These are phyloP conservation scores for Pocota personata DNA, from an alignment of 2,888 invertebrate genomes.

Conservation along the genomic window DNA sequence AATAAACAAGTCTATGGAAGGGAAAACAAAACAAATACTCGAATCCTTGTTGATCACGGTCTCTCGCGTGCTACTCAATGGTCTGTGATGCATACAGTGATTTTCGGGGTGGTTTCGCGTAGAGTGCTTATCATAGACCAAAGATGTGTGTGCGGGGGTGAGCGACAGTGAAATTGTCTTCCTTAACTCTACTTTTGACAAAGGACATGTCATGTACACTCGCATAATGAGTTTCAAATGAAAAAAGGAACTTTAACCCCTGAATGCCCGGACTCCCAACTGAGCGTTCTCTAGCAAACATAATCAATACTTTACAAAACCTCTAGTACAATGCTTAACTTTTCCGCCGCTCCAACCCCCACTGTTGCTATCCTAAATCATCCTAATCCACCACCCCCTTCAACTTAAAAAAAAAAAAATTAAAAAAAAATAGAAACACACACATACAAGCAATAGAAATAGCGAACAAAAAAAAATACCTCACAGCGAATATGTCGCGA, in stretches of 20 bases:
- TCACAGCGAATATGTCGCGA: conserved; percentile 55
- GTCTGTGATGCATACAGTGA: conserved; percentile 32
- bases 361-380: conserved; percentile 61
- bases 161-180: conserved; percentile 18
- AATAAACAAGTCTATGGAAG: not conserved
- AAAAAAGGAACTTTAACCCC: conserved; percentile 35
- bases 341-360: conserved; percentile 34
- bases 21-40: not conserved
- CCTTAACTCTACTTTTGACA: conserved; percentile 42
- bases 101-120: not conserved
- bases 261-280: conserved; percentile 25
- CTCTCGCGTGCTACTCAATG: conserved; percentile 56
- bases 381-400: conserved; percentile 71
- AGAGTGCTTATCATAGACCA: conserved; percentile 15
- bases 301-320: conserved; percentile 60
- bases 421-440: conserved; percentile 36
- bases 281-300: not conserved
- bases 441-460: conserved; percentile 54
- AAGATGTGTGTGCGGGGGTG: not conserved
- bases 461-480: conserved; percentile 33
- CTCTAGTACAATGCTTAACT: conserved; percentile 61
- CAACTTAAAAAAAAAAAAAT: conserved; percentile 44
- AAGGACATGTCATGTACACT: conserved; percentile 65
- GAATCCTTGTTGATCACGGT: conserved; percentile 48
- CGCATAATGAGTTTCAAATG: conserved; percentile 61